Percentiles rank a stretch among this genome's conserved stretches.
These are phyloP conservation scores for Diarsia rubi DNA, from an alignment of 2,888 invertebrate genomes.

Conservation along the genomic window DNA sequence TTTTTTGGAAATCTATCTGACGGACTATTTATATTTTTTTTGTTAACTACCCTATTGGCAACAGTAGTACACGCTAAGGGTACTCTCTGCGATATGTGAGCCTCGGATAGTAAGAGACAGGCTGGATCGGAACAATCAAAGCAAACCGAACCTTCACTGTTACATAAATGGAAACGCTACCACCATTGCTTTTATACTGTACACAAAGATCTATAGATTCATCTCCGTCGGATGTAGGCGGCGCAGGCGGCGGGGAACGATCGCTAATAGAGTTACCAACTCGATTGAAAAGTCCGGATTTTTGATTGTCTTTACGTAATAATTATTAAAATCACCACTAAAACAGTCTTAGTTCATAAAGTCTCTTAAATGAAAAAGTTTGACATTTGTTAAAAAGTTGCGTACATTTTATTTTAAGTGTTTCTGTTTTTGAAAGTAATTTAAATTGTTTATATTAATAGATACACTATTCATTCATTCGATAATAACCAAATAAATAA, in stretches of 20 bases:
- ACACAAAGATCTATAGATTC: conserved; percentile 10
- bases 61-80: neutral
- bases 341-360: too few species aligned
- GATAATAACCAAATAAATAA: too few species aligned
- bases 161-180: conserved; percentile 1
- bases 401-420: neutral
- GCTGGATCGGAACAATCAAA: conserved; percentile 13
- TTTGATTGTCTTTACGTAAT: too few species aligned
- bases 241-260: neutral
- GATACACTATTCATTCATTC: too few species aligned
- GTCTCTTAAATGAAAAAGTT: too few species aligned
- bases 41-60: too few species aligned
- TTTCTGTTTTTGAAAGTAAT: neutral
- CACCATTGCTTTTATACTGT: conserved; percentile 6
- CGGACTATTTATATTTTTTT: too few species aligned
- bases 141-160: conserved; percentile 7
- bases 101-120: neutral
- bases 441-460: neutral
- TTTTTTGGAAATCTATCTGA: too few species aligned
- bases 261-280: neutral
- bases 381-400: neutral
- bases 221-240: conserved; percentile 37
- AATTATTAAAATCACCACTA: too few species aligned
- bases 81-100: neutral
- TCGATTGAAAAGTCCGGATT: neutral